A percentile compares a stretch with the other conserved stretches of the same genome.
Evolutionary conservation across 2,113 vertebrate genomes (phyloP).

Genomic region (Cygnus atratus): DNA sequence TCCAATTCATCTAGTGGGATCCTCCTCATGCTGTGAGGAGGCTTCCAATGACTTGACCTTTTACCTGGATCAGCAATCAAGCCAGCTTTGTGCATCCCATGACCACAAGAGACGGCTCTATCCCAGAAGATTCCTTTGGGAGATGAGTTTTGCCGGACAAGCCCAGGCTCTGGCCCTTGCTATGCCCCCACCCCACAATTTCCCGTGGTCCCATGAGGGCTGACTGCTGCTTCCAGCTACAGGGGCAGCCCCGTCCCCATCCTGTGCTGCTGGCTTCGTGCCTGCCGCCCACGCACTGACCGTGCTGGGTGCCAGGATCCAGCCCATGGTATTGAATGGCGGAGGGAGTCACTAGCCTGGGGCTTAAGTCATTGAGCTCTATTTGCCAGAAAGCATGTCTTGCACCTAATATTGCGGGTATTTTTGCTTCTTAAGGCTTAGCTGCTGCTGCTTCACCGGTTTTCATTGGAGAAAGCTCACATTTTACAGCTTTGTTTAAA

Average conservation of each 20-base stretch:
- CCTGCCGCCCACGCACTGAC: neutral
- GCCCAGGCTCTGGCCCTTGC: neutral
- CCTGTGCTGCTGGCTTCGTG: neutral
- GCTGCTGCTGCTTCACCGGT: constrained; percentile 53
- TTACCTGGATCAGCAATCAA: neutral
- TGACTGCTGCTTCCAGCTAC: accelerated
- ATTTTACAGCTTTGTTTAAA: constrained; percentile 61
- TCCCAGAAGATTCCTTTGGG: neutral
- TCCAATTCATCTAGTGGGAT: neutral
- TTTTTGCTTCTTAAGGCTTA: constrained; percentile 52
- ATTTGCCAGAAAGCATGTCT: constrained; percentile 55
- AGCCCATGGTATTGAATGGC: neutral
- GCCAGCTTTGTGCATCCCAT: neutral
- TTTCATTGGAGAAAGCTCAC: constrained; percentile 41
- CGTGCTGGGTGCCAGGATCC: neutral
- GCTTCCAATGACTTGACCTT: neutral
- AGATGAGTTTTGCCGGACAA: neutral
- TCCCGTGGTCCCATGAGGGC: neutral
- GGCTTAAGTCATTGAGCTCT: constrained; percentile 42
- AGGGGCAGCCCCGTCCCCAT: neutral
- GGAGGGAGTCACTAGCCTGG: constrained; percentile 19
- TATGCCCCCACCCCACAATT: neutral
- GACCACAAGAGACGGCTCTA: accelerated
- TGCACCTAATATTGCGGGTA: constrained; percentile 43
- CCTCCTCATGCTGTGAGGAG: accelerated